A percentile compares a stretch with the other conserved stretches of the same genome.
phyloP scores from a whole-genome alignment of 2,113 vertebrate species.

The Centropus bengalensis region DNA sequence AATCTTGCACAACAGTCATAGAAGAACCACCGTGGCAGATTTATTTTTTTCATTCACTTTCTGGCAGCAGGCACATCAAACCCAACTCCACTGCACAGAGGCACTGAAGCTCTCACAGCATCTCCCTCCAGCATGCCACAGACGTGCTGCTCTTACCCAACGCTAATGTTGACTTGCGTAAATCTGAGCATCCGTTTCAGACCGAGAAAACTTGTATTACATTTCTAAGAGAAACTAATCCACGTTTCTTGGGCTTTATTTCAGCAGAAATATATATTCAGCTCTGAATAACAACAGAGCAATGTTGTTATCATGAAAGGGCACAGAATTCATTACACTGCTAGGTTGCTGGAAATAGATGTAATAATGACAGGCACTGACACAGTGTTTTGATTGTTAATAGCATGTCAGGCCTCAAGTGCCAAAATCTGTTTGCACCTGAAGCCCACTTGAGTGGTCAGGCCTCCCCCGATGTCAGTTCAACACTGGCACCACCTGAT shows the following conservation, averaged over 20 bases:
- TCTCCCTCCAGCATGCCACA: neutral
- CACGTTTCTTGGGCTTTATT: neutral
- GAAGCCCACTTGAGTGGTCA: neutral
- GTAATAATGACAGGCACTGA: neutral
- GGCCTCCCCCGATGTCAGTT: neutral
- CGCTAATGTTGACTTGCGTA: fast-evolving
- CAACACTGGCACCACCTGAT: neutral
- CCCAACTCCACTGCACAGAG: neutral
- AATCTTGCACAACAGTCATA: neutral
- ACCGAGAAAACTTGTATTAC: neutral
- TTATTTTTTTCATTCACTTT: neutral
- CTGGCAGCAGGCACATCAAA: neutral
- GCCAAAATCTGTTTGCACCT: neutral
- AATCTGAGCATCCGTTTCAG: neutral
- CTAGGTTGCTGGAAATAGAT: neutral
- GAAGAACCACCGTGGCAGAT: neutral
- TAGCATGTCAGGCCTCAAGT: neutral
- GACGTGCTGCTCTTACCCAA: neutral
- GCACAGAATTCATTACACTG: neutral
- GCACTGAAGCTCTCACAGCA: neutral
- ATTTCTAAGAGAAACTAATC: neutral
- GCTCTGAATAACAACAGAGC: neutral
- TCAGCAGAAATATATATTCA: neutral
- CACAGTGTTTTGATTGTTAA: neutral
- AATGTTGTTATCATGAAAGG: neutral